Base-by-base conservation (phyloP, 1,140 invertebrate species). In the Drosophila quadrilineata region DNA sequence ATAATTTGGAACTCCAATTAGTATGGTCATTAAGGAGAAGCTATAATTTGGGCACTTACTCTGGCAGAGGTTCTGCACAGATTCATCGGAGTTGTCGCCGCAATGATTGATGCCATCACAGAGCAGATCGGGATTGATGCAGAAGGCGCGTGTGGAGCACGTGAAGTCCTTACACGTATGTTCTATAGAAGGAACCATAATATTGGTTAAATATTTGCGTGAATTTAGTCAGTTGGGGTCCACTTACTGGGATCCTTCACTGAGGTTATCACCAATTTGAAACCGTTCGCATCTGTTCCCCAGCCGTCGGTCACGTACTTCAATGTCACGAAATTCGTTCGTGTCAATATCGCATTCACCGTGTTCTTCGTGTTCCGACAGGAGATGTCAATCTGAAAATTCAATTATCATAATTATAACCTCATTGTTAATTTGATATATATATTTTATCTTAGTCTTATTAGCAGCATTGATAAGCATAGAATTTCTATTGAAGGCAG, bases 51-150 rank as follows among this genome's bases (percentile, higher is more conserved):
- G 6, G 3, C 16, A 80, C 93, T 94, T 91, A 97, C 96, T 95
- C 87, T 94, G 93, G 91, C 96, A 97, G 45, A 94, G 91, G 41
- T 94, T 93, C 53, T 93, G 94, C 62, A 94, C 93, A 49, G 94
- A 93, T 90, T 98, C 97, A 87, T 98, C 97, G 10, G 95, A 96
- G 29, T 95, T 95, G 90, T 98, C 96, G n/a, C 94, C 95, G 89
- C 97, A 98, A 89, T 98, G 96, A 90, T 96, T 96, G 62, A 98
- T 94, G 22, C 94, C 94, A 90, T 98, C 97, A 90, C 97, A 98
- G 43, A 95, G 92, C 26, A 98, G 92, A 90, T 97, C 95, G 12
- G 93, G 94, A 74, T 95, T 94, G 75, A 98, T 97, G 92, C 97
- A 98, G 91, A 97, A 97, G 90, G 96, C 93, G 52, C 94, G 93